Evolutionary conservation across 2,797 vertebrate species (phyloP).

Genomic region (Ispidina lecontei): DNA sequence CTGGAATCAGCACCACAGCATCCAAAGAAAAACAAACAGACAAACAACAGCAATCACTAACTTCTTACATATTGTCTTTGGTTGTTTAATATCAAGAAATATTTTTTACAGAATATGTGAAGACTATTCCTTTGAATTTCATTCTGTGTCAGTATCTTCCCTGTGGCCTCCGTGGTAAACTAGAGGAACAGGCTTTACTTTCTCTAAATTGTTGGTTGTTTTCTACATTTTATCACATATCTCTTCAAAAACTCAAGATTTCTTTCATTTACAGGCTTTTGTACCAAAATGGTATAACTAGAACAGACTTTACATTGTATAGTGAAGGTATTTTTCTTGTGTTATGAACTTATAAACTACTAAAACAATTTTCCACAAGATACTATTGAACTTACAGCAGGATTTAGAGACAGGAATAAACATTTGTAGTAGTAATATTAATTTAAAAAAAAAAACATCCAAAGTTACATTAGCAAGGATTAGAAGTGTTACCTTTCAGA

Average conservation of each 20-base stretch:
- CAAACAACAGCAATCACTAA: constrained; percentile 47
- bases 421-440: background rate
- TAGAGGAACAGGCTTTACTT: constrained; percentile 7
- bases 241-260: background rate
- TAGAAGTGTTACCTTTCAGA: background rate
- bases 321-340: constrained; percentile 3
- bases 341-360: constrained; percentile 16
- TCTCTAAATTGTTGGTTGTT: background rate
- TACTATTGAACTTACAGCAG: constrained; percentile 51
- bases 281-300: background rate
- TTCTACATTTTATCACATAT: background rate
- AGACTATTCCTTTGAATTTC: constrained; percentile 25
- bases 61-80: constrained; percentile 55
- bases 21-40: background rate
- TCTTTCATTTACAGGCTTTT: constrained; percentile 9
- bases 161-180: background rate
- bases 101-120: constrained; percentile 57
- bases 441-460: background rate
- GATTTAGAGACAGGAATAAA: constrained; percentile 47
- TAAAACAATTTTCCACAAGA: constrained; percentile 26
- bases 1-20: background rate
- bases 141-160: background rate
- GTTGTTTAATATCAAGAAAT: constrained; percentile 71
- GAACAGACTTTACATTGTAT: constrained; percentile 26
- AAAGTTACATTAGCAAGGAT: background rate